Evolutionary conservation across 2,888 invertebrate species (phyloP).

Genomic region (Lysandra coridon): DNA sequence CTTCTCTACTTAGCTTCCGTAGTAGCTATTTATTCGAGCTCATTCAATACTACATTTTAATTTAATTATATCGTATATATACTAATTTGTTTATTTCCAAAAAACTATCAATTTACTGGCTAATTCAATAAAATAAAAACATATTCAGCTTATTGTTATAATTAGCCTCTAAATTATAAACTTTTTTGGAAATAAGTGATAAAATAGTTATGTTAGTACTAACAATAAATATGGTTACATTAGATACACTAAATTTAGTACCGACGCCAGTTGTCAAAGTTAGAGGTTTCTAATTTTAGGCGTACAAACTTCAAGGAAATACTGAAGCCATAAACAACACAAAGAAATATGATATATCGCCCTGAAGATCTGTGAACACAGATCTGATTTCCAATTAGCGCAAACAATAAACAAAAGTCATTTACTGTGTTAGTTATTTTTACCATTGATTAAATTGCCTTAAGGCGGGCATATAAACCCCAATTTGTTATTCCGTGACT

Average conservation of each 20-base stretch:
- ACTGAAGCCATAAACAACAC: background rate
- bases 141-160: too few species aligned
- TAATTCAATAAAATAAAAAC: too few species aligned
- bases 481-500: too few species aligned
- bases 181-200: too few species aligned
- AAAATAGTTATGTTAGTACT: too few species aligned
- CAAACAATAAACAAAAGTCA: background rate
- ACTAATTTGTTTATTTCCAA: too few species aligned
- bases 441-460: background rate
- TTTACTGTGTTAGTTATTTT: background rate
- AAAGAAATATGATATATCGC: background rate
- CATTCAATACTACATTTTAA: too few species aligned
- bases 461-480: too few species aligned
- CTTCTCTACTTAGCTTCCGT: background rate
- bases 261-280: background rate
- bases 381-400: constrained; percentile 2
- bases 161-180: too few species aligned
- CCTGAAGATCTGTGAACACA: background rate
- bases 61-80: too few species aligned
- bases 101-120: too few species aligned
- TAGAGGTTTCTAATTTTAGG: background rate
- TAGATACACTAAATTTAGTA: background rate
- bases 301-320: background rate
- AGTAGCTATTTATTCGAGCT: background rate
- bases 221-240: too few species aligned